Evolutionary conservation across 2,797 vertebrate species (phyloP).

Genomic region (Hyperoplus immaculatus): DNA sequence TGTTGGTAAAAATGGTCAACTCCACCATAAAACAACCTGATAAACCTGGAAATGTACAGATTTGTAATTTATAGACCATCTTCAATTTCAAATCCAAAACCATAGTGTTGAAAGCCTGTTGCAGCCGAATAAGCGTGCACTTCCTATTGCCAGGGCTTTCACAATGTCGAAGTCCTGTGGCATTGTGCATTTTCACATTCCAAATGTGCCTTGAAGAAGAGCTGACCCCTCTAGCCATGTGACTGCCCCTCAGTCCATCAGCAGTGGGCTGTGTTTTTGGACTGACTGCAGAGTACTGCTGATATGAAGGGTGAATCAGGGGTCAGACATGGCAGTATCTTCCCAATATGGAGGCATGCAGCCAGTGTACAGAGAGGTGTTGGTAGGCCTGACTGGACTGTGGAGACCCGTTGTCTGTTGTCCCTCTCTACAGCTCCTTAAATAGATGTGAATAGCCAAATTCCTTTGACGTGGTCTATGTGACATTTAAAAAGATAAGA

Average conservation of each 20-base stretch:
- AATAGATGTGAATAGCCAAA: slow-evolving; percentile 64
- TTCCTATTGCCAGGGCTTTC: background rate
- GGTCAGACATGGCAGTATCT: slow-evolving; percentile 60
- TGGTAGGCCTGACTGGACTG: slow-evolving; percentile 33
- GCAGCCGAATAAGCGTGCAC: background rate
- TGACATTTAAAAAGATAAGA: slow-evolving; percentile 67
- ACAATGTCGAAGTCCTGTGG: background rate
- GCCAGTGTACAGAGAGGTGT: slow-evolving; percentile 67
- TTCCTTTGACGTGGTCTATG: slow-evolving; percentile 46
- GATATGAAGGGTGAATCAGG: slow-evolving; percentile 73
- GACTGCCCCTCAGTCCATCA: slow-evolving; percentile 33
- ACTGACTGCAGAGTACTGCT: slow-evolving; percentile 71
- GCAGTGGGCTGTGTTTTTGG: slow-evolving; percentile 55
- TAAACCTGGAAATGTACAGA: background rate
- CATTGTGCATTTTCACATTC: slow-evolving; percentile 1
- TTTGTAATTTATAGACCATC: background rate
- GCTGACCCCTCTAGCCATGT: slow-evolving; percentile 10
- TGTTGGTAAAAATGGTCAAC: background rate
- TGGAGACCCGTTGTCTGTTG: slow-evolving; percentile 43
- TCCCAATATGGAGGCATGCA: slow-evolving; percentile 65
- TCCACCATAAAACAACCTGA: background rate
- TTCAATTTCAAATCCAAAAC: background rate
- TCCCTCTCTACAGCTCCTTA: slow-evolving; percentile 56
- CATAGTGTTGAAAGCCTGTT: background rate
- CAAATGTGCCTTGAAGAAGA: slow-evolving; percentile 36